These are phyloP conservation scores for Diadromus collaris DNA, from an alignment of 2,888 invertebrate species.

Conservation along the genomic window DNA sequence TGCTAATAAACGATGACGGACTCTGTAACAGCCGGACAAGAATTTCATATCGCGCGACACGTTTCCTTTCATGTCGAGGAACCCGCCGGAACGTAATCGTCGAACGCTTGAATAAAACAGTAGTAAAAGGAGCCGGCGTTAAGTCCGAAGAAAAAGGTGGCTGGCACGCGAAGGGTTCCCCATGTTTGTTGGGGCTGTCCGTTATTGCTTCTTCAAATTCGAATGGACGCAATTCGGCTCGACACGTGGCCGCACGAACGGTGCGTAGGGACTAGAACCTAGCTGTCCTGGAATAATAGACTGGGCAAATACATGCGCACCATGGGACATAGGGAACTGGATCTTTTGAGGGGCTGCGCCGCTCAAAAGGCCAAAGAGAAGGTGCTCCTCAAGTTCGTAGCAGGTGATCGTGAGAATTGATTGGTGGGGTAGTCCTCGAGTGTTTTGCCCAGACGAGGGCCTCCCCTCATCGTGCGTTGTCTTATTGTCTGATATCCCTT, in stretches of 20 bases:
- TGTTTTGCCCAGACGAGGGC: conserved; percentile 18
- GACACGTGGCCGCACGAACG: conserved; percentile 52
- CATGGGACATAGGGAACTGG: conserved; percentile 4
- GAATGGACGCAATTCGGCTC: conserved; percentile 41
- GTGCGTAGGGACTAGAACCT: conserved; percentile 22
- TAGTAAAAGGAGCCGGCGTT: conserved; percentile 10
- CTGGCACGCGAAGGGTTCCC: conserved; percentile 16
- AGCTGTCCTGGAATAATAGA: conserved; percentile 31
- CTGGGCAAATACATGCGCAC: conserved; percentile 1
- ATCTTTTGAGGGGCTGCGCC: conserved; percentile 19
- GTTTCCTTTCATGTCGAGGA: conserved; percentile 49
- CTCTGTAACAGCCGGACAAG: conserved; percentile 20
- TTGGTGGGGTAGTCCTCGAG: conserved; percentile 41
- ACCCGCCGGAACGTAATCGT: conserved; percentile 5
- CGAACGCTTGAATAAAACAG: conserved; percentile 21
- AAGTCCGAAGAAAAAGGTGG: conserved; percentile 20
- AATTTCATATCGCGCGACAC: conserved; percentile 38
- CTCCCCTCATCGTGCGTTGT: conserved; percentile 4
- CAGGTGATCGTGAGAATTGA: conserved; percentile 66
- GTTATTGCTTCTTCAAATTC: conserved; percentile 54
- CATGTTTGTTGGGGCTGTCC: conserved; percentile 14
- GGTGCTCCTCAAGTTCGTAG: conserved; percentile 31
- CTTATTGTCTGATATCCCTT: neutral
- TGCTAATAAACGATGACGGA: conserved; percentile 20
- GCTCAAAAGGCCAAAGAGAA: conserved; percentile 59